Evolutionary conservation across 1,140 invertebrate species (phyloP), one percentile per base, ranked within the genome.

Genomic region (Hycleus cichorii): DNA sequence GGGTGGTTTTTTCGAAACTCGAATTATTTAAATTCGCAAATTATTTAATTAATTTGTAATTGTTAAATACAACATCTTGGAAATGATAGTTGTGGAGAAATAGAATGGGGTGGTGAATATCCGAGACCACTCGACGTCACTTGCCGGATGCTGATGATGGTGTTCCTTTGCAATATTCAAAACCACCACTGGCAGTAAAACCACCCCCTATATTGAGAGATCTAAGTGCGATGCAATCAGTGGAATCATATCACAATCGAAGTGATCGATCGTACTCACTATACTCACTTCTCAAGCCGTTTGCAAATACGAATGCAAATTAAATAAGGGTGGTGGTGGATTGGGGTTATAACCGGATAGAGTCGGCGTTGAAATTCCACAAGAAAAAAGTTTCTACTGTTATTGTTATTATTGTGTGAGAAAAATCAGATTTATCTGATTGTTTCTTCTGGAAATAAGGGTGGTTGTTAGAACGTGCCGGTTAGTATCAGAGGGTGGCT

Each of bases 81-180:
- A 32, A 7, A 32, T 56, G 44, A 26, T 46, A 24, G 48, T n/a
- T 47, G 44, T 11, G 46, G 39, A 39, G 46, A 42, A 40, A 46
- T 39, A 39, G 47, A 53, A 38, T 18, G 47, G 46, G 47, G 39
- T 43, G 53, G 24, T 50, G 47, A 64, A 64, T 64, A 62, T 64
- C 57, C 49, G 57, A 57, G 63, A 54, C 54, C 60, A 64, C 63
- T 64, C 51, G 42, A 64, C 60, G 63, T 64, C 63, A 64, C 57
- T 64, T 64, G 59, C 63, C 63, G 57, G 57, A 53, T 61, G 24
- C 58, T 62, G 50, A 50, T 64, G 27, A 32, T 32, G 32, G 32
- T 32, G 32, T 32, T 32, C 32, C 7, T 32, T 32, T 7, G 7
- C 32, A 32, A 32, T 32, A 32, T 32, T 32, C 32, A 32, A 32